phyloP scores from a whole-genome alignment of 2,797 vertebrate genomes.

The Lutjanus campechanus region DNA sequence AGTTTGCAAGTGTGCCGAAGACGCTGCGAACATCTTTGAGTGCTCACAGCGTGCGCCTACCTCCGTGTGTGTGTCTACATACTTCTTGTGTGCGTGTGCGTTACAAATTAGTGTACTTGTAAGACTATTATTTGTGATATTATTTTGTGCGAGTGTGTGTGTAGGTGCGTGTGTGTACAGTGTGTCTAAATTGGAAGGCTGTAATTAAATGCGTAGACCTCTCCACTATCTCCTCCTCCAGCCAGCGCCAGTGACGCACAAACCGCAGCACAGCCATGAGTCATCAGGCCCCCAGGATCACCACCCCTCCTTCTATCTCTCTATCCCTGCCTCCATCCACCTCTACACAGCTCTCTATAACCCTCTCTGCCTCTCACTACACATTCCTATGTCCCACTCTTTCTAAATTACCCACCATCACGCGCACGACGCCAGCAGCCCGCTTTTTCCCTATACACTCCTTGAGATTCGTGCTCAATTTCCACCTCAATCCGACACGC shows the following conservation, averaged over 20 bases:
- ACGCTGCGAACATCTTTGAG: constrained; percentile 55
- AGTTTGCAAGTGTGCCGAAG: constrained; percentile 48
- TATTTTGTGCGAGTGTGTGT: constrained; percentile 67
- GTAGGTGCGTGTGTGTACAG: constrained; percentile 82
- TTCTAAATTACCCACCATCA: constrained; percentile 76
- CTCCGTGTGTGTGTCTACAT: constrained; percentile 24
- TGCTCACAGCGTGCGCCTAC: constrained; percentile 36
- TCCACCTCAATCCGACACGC: constrained; percentile 71
- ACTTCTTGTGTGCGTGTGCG: constrained; percentile 40
- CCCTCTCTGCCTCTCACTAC: constrained; percentile 79
- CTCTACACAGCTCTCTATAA: constrained; percentile 80
- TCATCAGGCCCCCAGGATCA: constrained; percentile 90
- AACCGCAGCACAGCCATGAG: constrained; percentile 90
- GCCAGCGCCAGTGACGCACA: constrained; percentile 90
- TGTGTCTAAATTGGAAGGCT: constrained; percentile 90
- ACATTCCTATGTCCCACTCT: constrained; percentile 83
- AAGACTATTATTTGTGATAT: constrained; percentile 79
- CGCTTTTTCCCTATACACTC: constrained; percentile 54
- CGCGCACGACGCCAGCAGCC: constrained; percentile 51
- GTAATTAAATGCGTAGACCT: constrained; percentile 92
- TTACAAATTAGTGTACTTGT: constrained; percentile 69
- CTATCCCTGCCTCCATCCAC: constrained; percentile 83
- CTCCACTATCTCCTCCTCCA: constrained; percentile 91
- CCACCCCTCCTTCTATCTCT: constrained; percentile 88
- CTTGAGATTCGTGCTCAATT: constrained; percentile 71